Conservation (phyloP, 2,888 invertebrate species). For the Agriotes lineatus region DNA sequence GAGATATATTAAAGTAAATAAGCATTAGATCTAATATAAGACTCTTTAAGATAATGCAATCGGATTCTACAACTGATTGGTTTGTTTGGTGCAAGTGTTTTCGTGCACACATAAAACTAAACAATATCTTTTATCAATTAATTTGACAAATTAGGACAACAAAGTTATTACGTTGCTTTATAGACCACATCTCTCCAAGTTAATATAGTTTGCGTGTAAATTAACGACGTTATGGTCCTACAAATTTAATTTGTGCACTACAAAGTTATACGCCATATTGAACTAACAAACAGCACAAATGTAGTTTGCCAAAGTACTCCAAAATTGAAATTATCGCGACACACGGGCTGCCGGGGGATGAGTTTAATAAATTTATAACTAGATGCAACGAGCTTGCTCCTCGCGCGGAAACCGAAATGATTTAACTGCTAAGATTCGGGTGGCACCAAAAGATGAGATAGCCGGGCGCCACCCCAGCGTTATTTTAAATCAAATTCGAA, state of each 20-base stretch:
- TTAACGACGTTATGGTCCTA: slow-evolving; percentile 36
- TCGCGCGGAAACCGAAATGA: not conserved
- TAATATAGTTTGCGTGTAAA: slow-evolving; percentile 37
- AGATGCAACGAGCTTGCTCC: not conserved
- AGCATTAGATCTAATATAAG: no score
- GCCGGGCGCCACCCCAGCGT: slow-evolving; percentile 1
- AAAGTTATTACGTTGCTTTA: slow-evolving; percentile 20
- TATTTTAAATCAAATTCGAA: slow-evolving; percentile 22
- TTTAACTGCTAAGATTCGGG: not conserved
- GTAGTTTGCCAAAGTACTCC: slow-evolving; percentile 21
- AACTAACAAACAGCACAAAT: slow-evolving; percentile 30
- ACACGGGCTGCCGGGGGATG: slow-evolving; percentile 1
- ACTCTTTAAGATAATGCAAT: no score
- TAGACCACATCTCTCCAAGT: slow-evolving; percentile 30
- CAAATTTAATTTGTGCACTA: slow-evolving; percentile 36
- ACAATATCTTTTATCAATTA: no score
- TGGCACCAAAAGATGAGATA: not conserved
- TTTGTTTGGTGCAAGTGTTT: no score
- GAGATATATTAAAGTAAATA: no score
- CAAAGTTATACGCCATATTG: slow-evolving; percentile 36
- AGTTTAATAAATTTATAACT: slow-evolving; percentile 2
- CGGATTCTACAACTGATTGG: no score
- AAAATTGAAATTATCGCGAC: slow-evolving; percentile 23
- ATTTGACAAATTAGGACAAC: not conserved
- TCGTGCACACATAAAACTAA: no score